These are phyloP conservation scores for Australoheros facetus DNA, from an alignment of 2,797 vertebrate genomes.

Conservation along the genomic window DNA sequence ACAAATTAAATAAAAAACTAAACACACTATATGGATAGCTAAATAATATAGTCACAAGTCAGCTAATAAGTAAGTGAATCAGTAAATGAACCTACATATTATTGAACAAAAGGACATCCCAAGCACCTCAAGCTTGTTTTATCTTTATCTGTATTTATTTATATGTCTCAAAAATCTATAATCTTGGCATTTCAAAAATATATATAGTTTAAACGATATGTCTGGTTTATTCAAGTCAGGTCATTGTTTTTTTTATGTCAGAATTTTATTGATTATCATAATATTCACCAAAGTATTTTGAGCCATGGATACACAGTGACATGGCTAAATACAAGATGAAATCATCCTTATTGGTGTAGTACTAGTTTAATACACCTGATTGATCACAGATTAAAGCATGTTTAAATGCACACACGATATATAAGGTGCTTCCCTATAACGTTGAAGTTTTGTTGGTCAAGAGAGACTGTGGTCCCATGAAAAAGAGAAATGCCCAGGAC, in stretches of 20 bases:
- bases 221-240: background rate
- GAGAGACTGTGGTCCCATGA: conserved; percentile 73
- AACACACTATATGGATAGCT: background rate
- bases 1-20: background rate
- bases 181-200: background rate
- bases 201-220: background rate
- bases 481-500: conserved; percentile 77
- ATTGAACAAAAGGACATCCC: background rate
- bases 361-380: no score
- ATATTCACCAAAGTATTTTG: background rate
- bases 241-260: background rate
- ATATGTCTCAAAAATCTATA: background rate
- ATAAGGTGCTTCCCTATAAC: background rate
- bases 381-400: fast-evolving
- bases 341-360: no score
- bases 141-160: background rate
- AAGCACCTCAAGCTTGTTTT: background rate
- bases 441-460: conserved; percentile 62
- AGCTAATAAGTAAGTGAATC: no score
- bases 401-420: background rate
- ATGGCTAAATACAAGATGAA: background rate
- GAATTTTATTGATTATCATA: fast-evolving
- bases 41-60: background rate
- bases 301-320: background rate
- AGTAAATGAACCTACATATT: background rate